Conservation (phyloP, 2,888 invertebrate species). For the Timandra comae region DNA sequence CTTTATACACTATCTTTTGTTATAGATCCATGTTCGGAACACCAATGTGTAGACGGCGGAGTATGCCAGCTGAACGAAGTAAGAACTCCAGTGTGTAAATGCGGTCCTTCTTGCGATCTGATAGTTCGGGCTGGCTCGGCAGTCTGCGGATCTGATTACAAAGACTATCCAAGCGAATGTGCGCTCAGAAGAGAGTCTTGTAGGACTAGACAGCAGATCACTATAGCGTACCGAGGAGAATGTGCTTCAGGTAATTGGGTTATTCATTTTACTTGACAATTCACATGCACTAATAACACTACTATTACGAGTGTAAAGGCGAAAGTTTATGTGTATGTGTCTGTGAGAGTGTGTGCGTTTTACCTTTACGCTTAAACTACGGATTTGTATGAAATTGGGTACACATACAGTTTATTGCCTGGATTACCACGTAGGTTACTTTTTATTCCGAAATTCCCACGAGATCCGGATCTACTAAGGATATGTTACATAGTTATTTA, state of each 20-base stretch:
- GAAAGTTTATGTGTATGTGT: too few species aligned
- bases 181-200: constrained; percentile 87
- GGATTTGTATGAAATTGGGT: too few species aligned
- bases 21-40: constrained; percentile 89
- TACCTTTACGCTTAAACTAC: too few species aligned
- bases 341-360: too few species aligned
- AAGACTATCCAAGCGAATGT: constrained; percentile 89
- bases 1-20: too few species aligned
- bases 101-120: constrained; percentile 86
- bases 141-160: constrained; percentile 86
- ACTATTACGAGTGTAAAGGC: too few species aligned
- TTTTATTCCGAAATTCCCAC: too few species aligned
- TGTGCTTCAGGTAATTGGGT: constrained; percentile 83
- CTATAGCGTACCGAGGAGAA: constrained; percentile 88
- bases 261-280: not conserved
- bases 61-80: constrained; percentile 89
- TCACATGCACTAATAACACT: too few species aligned
- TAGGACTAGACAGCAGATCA: constrained; percentile 81
- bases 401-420: too few species aligned
- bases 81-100: constrained; percentile 86
- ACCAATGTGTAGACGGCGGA: constrained; percentile 86
- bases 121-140: constrained; percentile 81
- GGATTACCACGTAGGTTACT: too few species aligned
- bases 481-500: too few species aligned
- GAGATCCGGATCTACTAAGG: too few species aligned